These are phyloP conservation scores for Eilema sororculum DNA, from an alignment of 2,888 invertebrate species.

Conservation along the genomic window DNA sequence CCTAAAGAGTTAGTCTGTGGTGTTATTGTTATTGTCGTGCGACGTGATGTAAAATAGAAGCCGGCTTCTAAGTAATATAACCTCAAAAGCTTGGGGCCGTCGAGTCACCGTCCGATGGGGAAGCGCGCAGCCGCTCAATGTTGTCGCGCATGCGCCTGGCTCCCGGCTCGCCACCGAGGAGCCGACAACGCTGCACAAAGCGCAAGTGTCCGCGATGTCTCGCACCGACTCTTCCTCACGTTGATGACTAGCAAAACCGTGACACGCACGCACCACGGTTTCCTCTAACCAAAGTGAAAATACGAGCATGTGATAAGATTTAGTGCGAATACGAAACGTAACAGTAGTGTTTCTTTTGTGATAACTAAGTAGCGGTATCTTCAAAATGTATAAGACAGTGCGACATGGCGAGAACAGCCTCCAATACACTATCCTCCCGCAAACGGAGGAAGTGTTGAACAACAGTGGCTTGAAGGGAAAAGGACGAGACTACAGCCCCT, in stretches of 20 bases:
- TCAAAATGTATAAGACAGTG: constrained; percentile 91
- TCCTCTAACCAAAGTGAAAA: constrained; percentile 60
- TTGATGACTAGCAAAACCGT: constrained; percentile 63
- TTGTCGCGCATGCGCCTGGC: constrained; percentile 78
- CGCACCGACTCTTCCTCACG: constrained; percentile 65
- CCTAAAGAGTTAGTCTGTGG: constrained; percentile 60
- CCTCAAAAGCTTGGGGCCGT: constrained; percentile 77
- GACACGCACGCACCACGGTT: constrained; percentile 55
- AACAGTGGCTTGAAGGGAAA: constrained; percentile 87
- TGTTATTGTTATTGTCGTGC: constrained; percentile 77
- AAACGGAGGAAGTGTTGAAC: constrained; percentile 89
- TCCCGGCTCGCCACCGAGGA: constrained; percentile 47
- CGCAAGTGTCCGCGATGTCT: constrained; percentile 71
- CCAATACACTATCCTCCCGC: constrained; percentile 91
- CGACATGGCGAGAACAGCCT: constrained; percentile 91
- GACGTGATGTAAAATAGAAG: constrained; percentile 66
- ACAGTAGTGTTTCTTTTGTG: constrained; percentile 75
- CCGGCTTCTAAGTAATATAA: constrained; percentile 82
- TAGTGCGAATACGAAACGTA: constrained; percentile 61
- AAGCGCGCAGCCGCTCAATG: constrained; percentile 83
- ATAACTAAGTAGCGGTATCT: constrained; percentile 61
- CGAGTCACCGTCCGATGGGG: constrained; percentile 64
- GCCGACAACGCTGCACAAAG: constrained; percentile 77
- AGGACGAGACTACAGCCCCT: constrained; percentile 83
- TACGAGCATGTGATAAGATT: constrained; percentile 77